Conservation (phyloP, 2,113 vertebrate species). For the Mormyrus lacerda region DNA sequence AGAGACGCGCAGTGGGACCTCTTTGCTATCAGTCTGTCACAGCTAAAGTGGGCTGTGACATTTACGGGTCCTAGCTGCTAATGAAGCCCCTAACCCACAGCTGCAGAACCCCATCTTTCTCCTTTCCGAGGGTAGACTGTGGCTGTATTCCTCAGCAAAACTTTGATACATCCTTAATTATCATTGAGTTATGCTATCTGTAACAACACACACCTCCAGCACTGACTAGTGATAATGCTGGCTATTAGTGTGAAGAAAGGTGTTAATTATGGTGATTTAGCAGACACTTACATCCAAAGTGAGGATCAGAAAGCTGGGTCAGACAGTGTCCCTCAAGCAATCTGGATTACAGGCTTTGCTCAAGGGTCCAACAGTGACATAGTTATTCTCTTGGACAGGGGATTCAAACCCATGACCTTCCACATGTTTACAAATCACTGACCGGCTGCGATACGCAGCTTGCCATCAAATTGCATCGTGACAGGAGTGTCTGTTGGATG, state of each 20-base stretch:
- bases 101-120: background rate
- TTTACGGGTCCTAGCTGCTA: constrained; percentile 30
- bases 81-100: constrained; percentile 28
- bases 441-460: background rate
- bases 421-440: background rate
- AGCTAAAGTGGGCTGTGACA: constrained; percentile 32
- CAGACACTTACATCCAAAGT: background rate
- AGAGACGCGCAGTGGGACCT: background rate
- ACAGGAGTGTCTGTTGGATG: background rate
- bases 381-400: background rate
- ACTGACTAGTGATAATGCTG: background rate
- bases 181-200: background rate
- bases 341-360: background rate
- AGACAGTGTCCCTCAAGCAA: background rate
- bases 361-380: background rate
- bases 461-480: background rate
- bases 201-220: background rate
- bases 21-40: constrained; percentile 15
- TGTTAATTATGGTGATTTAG: background rate
- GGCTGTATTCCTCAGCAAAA: background rate
- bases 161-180: background rate
- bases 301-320: background rate
- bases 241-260: background rate
- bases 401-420: background rate
- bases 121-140: background rate